Base-by-base conservation (phyloP, 2,888 invertebrate genomes). In the Thereva unica region DNA sequence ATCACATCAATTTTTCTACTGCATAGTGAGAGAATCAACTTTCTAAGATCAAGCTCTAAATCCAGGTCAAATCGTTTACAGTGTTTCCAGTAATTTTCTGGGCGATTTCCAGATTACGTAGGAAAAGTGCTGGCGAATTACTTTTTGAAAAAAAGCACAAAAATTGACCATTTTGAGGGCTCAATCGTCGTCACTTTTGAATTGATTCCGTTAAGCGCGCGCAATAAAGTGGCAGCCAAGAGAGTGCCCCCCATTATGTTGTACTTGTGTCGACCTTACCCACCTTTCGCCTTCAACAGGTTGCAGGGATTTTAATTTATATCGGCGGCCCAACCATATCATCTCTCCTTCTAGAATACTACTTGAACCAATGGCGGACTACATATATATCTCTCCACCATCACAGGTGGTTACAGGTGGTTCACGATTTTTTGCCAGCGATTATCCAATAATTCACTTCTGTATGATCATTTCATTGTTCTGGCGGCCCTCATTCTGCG, bases 391-490 rank as follows among this genome's bases (percentile, higher is more conserved):
- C 23, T 61, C 61, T 61, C 50, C 40, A 50, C 34, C 50, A 61
- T 61, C 61, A 23, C 23, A 61, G 61, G 61, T 61, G 61, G 61
- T 61, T 61, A 61, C 61, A 61, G 61, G 61, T 61, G 61, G 50
- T 61, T 61, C 61, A 61, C 61, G 61, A 61, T 61, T 64, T 64
- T 64, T 42, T 49, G 50, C 55, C 23, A 65, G 45, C 68, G 68
- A 68, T 68, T 68, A 68, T 68, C 66, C 57, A 68, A 68, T 68
- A 68, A 67, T 64, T 68, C 68, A 68, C 68, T 68, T 68, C 59
- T 68, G 67, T 66, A 67, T 67, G 66, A 68, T 67, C 57, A 68
- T 66, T 68, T 66, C 66, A 68, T 68, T 68, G 66, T 68, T 68
- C 68, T 54, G 61, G 38, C 45, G 12, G 40, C 61, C 61, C 23